Evolutionary conservation across 2,888 invertebrate genomes (phyloP).

Genomic region (Tricholauxania praeusta): DNA sequence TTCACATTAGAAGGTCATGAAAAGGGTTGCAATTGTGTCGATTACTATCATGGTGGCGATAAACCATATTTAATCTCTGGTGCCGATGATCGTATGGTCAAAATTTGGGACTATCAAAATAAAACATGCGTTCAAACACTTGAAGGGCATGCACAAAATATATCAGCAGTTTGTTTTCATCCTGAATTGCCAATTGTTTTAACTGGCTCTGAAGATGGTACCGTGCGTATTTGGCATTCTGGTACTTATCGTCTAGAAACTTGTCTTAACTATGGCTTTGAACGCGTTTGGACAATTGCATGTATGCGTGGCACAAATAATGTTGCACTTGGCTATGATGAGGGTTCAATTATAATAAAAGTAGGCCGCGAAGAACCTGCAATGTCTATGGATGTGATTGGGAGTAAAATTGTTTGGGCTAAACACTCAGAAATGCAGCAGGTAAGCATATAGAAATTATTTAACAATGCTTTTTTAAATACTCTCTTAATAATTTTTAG

Average conservation of each 20-base stretch:
- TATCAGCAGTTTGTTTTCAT: constrained; percentile 96
- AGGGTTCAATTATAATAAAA: constrained; percentile 68
- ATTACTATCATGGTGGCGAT: constrained; percentile 99
- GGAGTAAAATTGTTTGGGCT: constrained; percentile 99
- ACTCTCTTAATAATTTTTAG: constrained; percentile 50
- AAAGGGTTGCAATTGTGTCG: constrained; percentile 99
- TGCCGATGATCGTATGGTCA: constrained; percentile 96
- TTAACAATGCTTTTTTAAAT: constrained; percentile 42
- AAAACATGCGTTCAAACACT: constrained; percentile 99
- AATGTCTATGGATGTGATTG: constrained; percentile 98
- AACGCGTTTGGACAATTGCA: constrained; percentile 97
- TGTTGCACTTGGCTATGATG: constrained; percentile 86
- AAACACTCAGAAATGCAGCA: constrained; percentile 99
- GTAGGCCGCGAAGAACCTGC: constrained; percentile 97
- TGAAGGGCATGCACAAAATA: constrained; percentile 97
- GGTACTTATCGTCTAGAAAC: constrained; percentile 97
- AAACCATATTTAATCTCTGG: constrained; percentile 99
- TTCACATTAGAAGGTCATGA: constrained; percentile 98
- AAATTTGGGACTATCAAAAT: constrained; percentile 99
- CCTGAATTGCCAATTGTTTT: constrained; percentile 97
- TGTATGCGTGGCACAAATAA: constrained; percentile 95
- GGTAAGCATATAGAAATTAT: constrained; percentile 47
- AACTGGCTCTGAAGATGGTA: constrained; percentile 98
- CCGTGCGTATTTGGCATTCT: constrained; percentile 98
- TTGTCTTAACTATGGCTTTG: constrained; percentile 97